phyloP scores from a whole-genome alignment of 2,888 invertebrate species.

The Drosophila paracracens region DNA sequence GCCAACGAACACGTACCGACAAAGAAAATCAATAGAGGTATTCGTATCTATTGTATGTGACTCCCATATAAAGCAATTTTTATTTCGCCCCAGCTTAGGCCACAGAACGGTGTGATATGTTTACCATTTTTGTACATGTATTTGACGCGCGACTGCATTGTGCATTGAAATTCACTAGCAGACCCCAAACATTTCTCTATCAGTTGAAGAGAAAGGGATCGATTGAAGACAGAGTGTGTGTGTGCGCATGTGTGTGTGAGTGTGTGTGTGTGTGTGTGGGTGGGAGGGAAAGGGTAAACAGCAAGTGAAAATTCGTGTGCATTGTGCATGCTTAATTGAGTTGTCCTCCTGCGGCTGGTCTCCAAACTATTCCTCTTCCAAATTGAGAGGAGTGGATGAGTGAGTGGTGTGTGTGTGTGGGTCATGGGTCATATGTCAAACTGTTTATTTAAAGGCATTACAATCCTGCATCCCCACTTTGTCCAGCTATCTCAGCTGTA shows the following conservation, averaged over 20 bases:
- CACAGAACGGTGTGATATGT: slow-evolving; percentile 50
- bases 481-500: slow-evolving; percentile 6
- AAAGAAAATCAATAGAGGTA: slow-evolving; percentile 68
- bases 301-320: slow-evolving; percentile 72
- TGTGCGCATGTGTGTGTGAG: neutral
- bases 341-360: slow-evolving; percentile 51
- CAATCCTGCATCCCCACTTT: slow-evolving; percentile 6
- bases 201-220: neutral
- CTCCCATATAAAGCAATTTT: slow-evolving; percentile 68
- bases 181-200: slow-evolving; percentile 10
- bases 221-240: neutral
- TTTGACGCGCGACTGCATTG: slow-evolving; percentile 55
- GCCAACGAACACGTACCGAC: slow-evolving; percentile 54
- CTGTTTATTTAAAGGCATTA: slow-evolving; percentile 60
- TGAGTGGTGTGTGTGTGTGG: slow-evolving; percentile 18
- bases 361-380: slow-evolving; percentile 28
- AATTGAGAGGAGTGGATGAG: slow-evolving; percentile 9
- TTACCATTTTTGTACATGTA: slow-evolving; percentile 47
- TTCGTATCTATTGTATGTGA: slow-evolving; percentile 61
- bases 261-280: no score
- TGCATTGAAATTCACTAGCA: slow-evolving; percentile 61
- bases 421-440: slow-evolving; percentile 55
- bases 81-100: slow-evolving; percentile 21
- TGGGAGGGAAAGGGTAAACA: slow-evolving; percentile 10
- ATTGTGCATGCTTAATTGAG: slow-evolving; percentile 79